Conservation (phyloP, 2,797 vertebrate species). For the Pitangus sulphuratus region DNA sequence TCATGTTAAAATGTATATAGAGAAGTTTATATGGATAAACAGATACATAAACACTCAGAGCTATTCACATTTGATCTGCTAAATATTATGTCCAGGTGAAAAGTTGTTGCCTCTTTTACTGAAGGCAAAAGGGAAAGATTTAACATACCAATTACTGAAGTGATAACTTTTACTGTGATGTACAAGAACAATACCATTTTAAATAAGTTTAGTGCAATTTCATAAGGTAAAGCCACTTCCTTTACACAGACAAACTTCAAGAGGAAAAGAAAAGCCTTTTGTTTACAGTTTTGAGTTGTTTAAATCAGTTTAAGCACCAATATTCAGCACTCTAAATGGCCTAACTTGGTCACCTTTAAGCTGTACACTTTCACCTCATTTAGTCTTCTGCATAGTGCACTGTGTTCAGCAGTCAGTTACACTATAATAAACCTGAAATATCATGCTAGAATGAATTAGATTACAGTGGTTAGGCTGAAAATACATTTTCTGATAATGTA, state of each 20-base stretch:
- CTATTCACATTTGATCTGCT: neutral
- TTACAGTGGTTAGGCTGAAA: slow-evolving; percentile 52
- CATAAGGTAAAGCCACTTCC: neutral
- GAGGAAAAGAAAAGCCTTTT: neutral
- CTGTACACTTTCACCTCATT: neutral
- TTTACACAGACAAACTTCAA: neutral
- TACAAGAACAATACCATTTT: neutral
- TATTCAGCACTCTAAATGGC: neutral
- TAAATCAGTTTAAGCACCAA: neutral
- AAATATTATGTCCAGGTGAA: neutral
- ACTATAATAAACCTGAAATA: slow-evolving; percentile 49
- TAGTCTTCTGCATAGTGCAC: neutral
- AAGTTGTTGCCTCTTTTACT: neutral
- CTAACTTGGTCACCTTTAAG: neutral
- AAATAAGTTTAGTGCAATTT: neutral
- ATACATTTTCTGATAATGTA: slow-evolving; percentile 64
- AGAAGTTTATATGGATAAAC: neutral
- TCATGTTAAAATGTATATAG: neutral
- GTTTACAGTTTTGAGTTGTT: neutral
- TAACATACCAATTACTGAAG: neutral
- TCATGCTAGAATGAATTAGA: slow-evolving; percentile 37
- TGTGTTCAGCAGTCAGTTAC: slow-evolving; percentile 8
- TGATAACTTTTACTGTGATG: neutral
- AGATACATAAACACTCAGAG: neutral
- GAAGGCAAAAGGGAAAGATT: neutral